phyloP scores from a whole-genome alignment of 2,113 vertebrate species.

The Centrocercus urophasianus region DNA sequence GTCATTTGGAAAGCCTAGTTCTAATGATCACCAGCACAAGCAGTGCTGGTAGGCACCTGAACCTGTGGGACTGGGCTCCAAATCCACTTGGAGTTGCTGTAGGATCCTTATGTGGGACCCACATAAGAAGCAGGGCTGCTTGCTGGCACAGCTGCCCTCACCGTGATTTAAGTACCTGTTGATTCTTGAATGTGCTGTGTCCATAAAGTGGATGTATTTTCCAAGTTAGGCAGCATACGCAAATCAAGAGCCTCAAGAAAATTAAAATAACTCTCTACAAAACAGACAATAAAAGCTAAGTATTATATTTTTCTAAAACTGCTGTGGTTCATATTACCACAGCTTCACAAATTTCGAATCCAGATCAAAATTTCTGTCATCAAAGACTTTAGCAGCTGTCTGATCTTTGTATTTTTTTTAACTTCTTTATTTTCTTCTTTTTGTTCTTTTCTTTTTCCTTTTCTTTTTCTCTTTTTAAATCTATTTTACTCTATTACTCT shows the following conservation, averaged over 20 bases:
- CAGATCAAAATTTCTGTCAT: neutral
- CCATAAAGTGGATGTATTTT: neutral
- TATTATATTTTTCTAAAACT: neutral
- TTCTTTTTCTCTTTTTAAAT: neutral
- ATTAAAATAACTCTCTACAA: neutral
- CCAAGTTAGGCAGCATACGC: accelerated
- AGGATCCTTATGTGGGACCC: neutral
- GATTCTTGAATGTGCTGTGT: neutral
- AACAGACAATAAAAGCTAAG: neutral
- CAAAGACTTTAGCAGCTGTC: neutral
- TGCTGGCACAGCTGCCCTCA: neutral
- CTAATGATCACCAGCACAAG: neutral
- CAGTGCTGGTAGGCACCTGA: accelerated
- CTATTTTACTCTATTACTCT: neutral
- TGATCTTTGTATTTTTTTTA: neutral
- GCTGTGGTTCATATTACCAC: neutral
- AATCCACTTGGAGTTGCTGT: neutral
- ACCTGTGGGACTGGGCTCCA: neutral
- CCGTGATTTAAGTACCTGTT: neutral
- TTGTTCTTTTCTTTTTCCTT: too few relatives aligned
- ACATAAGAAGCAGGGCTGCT: neutral
- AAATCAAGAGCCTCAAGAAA: neutral
- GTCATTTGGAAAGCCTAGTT: neutral
- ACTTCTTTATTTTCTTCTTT: neutral
- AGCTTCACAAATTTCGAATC: neutral